These are phyloP conservation scores for Psettodes erumei DNA, from an alignment of 2,113 vertebrate species.

Conservation along the genomic window DNA sequence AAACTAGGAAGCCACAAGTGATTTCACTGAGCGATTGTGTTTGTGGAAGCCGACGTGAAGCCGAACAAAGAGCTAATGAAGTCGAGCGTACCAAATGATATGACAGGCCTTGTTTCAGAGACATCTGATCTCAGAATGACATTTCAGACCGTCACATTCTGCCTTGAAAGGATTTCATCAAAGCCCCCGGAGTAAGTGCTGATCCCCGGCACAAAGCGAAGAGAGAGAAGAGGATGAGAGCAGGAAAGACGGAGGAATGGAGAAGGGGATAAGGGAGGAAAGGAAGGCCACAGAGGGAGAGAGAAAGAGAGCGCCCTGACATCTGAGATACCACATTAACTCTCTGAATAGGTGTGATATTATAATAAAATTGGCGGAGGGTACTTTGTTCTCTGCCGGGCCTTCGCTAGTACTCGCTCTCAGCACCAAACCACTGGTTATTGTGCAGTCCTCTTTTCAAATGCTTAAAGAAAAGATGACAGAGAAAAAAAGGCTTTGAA, in stretches of 20 bases:
- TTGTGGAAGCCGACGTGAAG: conserved; percentile 29
- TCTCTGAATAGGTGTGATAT: conserved; percentile 73
- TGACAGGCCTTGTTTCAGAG: conserved; percentile 48
- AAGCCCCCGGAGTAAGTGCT: conserved; percentile 51
- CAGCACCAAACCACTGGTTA: conserved; percentile 46
- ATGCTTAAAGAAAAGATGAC: conserved; percentile 65
- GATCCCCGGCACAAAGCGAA: conserved; percentile 45
- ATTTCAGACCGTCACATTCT: conserved; percentile 57
- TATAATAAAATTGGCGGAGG: conserved; percentile 69
- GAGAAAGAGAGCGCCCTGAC: conserved; percentile 34
- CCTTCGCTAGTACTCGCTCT: conserved; percentile 44
- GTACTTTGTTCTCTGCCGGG: conserved; percentile 69
- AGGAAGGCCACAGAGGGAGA: conserved; percentile 16
- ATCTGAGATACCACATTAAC: conserved; percentile 60
- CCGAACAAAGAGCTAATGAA: conserved; percentile 59
- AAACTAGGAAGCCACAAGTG: conserved; percentile 27
- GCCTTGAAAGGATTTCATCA: conserved; percentile 65
- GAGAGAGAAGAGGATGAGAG: conserved; percentile 29
- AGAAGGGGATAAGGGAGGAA: conserved; percentile 22
- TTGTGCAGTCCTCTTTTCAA: conserved; percentile 69
- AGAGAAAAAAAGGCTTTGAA: conserved; percentile 50
- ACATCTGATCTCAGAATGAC: conserved; percentile 58
- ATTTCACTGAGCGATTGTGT: conserved; percentile 22
- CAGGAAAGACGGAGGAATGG: background rate
- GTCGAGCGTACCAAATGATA: conserved; percentile 18